A percentile compares a stretch with the other conserved stretches of the same genome.
Evolutionary conservation across 2,113 vertebrate genomes (phyloP).

Genomic region (Xiphorhynchus elegans): DNA sequence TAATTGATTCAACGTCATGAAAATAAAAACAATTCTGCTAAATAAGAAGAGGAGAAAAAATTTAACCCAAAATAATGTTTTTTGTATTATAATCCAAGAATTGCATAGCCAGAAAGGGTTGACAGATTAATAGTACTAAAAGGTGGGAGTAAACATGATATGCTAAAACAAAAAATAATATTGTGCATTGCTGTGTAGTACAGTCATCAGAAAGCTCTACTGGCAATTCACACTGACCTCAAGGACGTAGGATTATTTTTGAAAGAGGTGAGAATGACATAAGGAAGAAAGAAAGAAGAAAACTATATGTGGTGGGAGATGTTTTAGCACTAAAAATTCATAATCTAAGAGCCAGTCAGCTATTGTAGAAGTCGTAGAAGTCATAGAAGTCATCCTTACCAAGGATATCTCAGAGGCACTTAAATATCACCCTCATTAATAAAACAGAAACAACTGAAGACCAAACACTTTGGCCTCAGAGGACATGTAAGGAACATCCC

Average conservation of each 20-base stretch:
- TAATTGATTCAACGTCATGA: neutral
- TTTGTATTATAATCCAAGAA: neutral
- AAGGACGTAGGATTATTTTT: neutral
- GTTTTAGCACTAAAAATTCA: neutral
- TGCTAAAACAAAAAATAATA: neutral
- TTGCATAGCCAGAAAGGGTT: neutral
- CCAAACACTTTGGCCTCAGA: neutral
- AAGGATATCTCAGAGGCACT: constrained; percentile 20
- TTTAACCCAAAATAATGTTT: accelerated
- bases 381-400: neutral
- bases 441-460: neutral
- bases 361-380: neutral
- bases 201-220: neutral
- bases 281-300: neutral
- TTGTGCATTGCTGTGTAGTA: neutral
- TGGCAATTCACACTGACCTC: neutral
- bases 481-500: neutral
- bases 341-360: neutral
- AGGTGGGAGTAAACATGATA: neutral
- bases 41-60: neutral
- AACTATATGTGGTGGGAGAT: neutral
- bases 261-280: neutral
- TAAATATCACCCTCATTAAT: constrained; percentile 16
- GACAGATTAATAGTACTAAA: neutral
- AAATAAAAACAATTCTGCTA: neutral